These are phyloP conservation scores for Rhagophthalmus giganteus DNA, from an alignment of 2,888 invertebrate species.

Conservation along the genomic window DNA sequence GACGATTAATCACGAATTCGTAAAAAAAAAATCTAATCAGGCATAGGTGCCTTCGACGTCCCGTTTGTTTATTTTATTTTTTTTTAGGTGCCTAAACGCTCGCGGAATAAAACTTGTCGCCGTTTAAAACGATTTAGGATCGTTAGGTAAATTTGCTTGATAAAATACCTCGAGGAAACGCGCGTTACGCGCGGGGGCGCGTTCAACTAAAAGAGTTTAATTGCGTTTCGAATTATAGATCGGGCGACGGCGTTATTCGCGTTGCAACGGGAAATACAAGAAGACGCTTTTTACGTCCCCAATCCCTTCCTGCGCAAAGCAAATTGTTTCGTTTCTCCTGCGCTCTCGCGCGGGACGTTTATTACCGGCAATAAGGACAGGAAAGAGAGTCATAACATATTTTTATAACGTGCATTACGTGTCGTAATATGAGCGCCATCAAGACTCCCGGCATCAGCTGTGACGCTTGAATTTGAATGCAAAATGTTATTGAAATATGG, in stretches of 20 bases:
- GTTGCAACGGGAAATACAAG: neutral
- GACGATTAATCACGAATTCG: too few species aligned
- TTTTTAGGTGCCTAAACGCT: neutral
- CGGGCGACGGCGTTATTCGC: neutral
- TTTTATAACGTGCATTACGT: neutral
- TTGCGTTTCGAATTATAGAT: neutral
- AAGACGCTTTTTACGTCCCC: neutral
- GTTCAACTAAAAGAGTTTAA: neutral
- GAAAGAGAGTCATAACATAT: neutral
- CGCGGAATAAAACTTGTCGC: too few species aligned
- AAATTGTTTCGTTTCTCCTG: neutral
- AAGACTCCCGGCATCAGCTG: neutral
- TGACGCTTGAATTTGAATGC: neutral
- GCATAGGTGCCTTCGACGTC: too few species aligned
- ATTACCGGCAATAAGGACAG: neutral
- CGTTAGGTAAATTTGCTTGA: too few species aligned
- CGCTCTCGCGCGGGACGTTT: neutral
- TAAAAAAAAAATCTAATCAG: too few species aligned
- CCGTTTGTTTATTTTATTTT: neutral
- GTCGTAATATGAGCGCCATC: neutral
- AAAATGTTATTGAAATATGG: neutral
- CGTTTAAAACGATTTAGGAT: too few species aligned
- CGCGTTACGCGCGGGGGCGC: too few species aligned
- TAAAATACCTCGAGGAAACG: too few species aligned
- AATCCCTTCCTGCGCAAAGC: neutral